Evolutionary conservation across 2,113 vertebrate genomes (phyloP).

Genomic region (Mobula hypostoma): DNA sequence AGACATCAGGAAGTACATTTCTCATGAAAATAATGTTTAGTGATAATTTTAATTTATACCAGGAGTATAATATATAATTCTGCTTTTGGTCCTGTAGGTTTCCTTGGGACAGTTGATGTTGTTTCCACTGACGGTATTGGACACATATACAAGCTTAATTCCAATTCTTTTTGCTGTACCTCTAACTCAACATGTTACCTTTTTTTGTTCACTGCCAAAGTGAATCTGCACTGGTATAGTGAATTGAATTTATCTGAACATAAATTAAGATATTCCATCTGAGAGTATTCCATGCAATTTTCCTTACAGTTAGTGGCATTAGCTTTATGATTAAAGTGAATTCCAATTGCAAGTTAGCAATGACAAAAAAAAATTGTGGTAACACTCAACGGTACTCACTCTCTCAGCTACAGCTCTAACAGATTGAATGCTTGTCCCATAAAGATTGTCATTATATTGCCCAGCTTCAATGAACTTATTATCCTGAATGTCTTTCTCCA

Average conservation of each 20-base stretch:
- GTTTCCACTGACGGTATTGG: no score
- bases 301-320: background rate
- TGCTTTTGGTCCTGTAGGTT: background rate
- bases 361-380: background rate
- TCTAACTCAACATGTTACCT: background rate
- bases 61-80: no score
- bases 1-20: background rate
- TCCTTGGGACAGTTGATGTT: background rate
- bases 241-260: background rate
- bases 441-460: slow-evolving; percentile 97
- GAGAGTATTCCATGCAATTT: background rate
- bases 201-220: background rate
- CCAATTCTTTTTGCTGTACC: background rate
- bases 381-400: slow-evolving; percentile 53
- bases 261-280: background rate
- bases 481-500: slow-evolving; percentile 99
- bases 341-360: background rate
- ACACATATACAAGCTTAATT: no score
- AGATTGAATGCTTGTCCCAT: slow-evolving; percentile 93
- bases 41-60: background rate
- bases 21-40: background rate
- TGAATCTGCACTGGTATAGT: background rate
- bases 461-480: slow-evolving; percentile 98
- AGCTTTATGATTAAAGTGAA: no score
- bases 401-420: slow-evolving; percentile 92